Evolutionary conservation across 1,140 invertebrate species (phyloP).

Genomic region (Papilio machaon): DNA sequence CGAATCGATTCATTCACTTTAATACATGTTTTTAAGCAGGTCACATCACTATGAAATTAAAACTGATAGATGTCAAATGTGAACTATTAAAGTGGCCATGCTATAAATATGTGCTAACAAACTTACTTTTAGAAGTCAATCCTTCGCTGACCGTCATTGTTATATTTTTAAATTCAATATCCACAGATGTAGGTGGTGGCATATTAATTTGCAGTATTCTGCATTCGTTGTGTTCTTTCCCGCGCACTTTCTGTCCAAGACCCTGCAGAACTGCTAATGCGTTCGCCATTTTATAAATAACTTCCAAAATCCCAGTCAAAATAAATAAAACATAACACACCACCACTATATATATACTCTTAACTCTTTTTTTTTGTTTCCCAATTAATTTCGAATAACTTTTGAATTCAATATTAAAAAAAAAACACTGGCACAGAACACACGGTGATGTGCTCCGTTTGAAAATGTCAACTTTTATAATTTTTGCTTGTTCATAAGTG

Average conservation of each 20-base stretch:
- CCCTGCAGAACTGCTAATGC: conserved; percentile 57
- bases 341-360: background rate
- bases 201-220: conserved; percentile 64
- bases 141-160: conserved; percentile 59
- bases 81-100: too few relatives aligned
- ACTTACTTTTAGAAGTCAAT: conserved; percentile 65
- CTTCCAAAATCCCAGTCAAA: background rate
- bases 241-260: conserved; percentile 56
- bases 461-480: background rate
- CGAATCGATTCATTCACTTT: too few relatives aligned
- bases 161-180: conserved; percentile 69
- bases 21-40: too few relatives aligned
- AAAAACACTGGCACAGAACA: conserved; percentile 1
- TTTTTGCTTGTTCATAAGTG: background rate
- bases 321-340: conserved; percentile 17
- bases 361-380: background rate
- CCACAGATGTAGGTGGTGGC: conserved; percentile 59
- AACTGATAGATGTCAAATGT: too few relatives aligned
- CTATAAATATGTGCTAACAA: background rate
- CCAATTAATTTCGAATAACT: background rate
- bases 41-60: too few relatives aligned
- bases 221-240: conserved; percentile 57
- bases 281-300: conserved; percentile 57
- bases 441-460: background rate
- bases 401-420: background rate